Base-by-base conservation (phyloP, 92 coral and sea anemone genomes). In the Zoanthus gigantus region DNA sequence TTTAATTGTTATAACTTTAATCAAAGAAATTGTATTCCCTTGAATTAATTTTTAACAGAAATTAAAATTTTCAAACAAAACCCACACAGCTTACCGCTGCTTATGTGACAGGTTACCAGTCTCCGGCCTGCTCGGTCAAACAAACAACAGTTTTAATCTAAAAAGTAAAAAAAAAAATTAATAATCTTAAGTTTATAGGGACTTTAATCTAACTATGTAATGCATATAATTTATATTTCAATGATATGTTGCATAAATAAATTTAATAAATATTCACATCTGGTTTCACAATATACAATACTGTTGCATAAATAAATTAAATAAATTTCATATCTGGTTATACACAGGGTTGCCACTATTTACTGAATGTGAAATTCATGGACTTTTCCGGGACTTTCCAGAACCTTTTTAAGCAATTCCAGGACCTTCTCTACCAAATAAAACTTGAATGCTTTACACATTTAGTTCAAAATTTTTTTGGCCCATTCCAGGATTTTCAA, bases 251-350 rank as follows among this genome's bases (percentile, higher is more conserved):
- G 60, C 31, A 17, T 16, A 45, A 74, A 74, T 74, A 46, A 74
- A 74, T 74, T 0, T 30, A 71, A 71, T 73, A 73, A 73, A 73
- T 73, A 73, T 73, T 75, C 75, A 75, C 79, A 75, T 75, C 79
- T 48, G 79, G 79, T 75, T 76, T 50, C 46, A 76, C 81, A 53
- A 76, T 76, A 53, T 50, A 48, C 63, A 76, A 74, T n/a, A 16
- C 28, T 75, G 34, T 47, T 46, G 60, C 37, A 67, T 67, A 67
- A 67, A 67, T 67, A 67, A 67, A 67, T 65, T n/a, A 72, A 72
- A 72, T 45, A 73, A 73, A 73, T 73, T 37, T 73, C 76, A 76
- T 42, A 76, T 23, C 80, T 48, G 42, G 23, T 23, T 23, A 23
- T 23, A 23, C 23, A 23, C 23, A 23, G 23, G 23, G 23, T 23